These are phyloP conservation scores for Strigamia maritima DNA, from an alignment of 2,888 invertebrate species.

Conservation along the genomic window DNA sequence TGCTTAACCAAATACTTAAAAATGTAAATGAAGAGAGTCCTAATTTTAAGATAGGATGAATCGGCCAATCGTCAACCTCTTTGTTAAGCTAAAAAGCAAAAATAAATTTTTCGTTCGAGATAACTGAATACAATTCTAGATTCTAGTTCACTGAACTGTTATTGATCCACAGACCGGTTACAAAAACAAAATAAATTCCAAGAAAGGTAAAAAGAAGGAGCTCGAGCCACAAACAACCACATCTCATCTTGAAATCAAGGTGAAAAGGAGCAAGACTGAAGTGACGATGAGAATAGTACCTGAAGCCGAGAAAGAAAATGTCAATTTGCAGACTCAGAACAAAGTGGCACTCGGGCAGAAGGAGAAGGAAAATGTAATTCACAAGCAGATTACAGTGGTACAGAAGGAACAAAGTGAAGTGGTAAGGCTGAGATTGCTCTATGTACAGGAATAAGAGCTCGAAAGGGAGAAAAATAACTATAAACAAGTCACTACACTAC, in stretches of 20 bases:
- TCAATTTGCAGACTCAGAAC: not conserved
- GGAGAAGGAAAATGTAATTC: not conserved
- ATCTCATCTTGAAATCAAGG: conserved; percentile 1
- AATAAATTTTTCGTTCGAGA: not conserved
- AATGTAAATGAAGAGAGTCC: not conserved
- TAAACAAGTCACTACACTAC: too few relatives aligned
- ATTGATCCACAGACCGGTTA: conserved; percentile 27
- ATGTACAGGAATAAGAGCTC: not conserved
- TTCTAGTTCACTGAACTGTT: conserved; percentile 30
- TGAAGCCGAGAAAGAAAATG: conserved; percentile 33
- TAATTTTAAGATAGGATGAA: not conserved
- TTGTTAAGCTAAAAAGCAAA: not conserved
- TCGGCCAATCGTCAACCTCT: conserved; percentile 21
- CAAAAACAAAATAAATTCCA: conserved; percentile 28
- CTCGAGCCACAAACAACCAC: not conserved
- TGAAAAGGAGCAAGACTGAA: conserved; percentile 35
- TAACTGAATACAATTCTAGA: not conserved
- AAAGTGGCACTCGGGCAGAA: not conserved
- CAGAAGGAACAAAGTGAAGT: not conserved
- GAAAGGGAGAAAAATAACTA: not conserved
- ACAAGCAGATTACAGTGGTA: not conserved
- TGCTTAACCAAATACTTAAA: conserved; percentile 9
- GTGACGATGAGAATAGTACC: not conserved
- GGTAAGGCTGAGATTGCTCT: not conserved
- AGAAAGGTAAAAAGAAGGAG: conserved; percentile 34